Evolutionary conservation across 2,113 vertebrate species (phyloP).

Genomic region (Pao palembangensis): DNA sequence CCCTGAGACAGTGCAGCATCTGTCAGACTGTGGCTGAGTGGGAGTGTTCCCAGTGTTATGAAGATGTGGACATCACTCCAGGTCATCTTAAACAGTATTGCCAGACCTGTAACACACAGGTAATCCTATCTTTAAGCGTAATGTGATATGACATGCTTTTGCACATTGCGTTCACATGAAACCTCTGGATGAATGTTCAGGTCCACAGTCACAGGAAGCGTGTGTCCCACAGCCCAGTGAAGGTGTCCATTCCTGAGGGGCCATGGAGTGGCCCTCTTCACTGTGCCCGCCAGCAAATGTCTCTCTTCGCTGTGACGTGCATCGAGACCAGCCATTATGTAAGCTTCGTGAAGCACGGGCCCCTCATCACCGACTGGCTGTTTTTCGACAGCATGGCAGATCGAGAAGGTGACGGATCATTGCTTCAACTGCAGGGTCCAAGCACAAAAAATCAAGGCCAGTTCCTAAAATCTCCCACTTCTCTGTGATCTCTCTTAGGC

Average conservation of each 20-base stretch:
- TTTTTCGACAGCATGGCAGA: slow-evolving; percentile 88
- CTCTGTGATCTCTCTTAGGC: slow-evolving; percentile 55
- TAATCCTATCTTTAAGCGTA: slow-evolving; percentile 13
- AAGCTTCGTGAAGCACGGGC: slow-evolving; percentile 77
- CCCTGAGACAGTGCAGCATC: slow-evolving; percentile 79
- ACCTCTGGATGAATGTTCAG: slow-evolving; percentile 39
- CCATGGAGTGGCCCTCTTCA: slow-evolving; percentile 48
- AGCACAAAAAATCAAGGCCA: neutral
- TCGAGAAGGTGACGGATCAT: slow-evolving; percentile 71
- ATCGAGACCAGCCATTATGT: slow-evolving; percentile 86
- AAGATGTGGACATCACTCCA: slow-evolving; percentile 75
- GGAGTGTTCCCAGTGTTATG: slow-evolving; percentile 80
- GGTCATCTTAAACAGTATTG: slow-evolving; percentile 80
- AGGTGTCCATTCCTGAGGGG: slow-evolving; percentile 51
- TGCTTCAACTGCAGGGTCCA: neutral
- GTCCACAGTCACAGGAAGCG: slow-evolving; percentile 79
- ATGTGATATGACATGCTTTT: neutral
- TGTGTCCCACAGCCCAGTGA: slow-evolving; percentile 58
- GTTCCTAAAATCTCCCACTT: neutral
- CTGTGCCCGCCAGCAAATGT: slow-evolving; percentile 69
- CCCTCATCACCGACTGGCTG: slow-evolving; percentile 72
- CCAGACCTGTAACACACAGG: slow-evolving; percentile 78
- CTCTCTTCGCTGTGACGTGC: slow-evolving; percentile 80
- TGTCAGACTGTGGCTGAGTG: slow-evolving; percentile 77
- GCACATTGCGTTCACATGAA: neutral